phyloP scores from a whole-genome alignment of 2,888 invertebrate species.

The Ophion slaviceki region DNA sequence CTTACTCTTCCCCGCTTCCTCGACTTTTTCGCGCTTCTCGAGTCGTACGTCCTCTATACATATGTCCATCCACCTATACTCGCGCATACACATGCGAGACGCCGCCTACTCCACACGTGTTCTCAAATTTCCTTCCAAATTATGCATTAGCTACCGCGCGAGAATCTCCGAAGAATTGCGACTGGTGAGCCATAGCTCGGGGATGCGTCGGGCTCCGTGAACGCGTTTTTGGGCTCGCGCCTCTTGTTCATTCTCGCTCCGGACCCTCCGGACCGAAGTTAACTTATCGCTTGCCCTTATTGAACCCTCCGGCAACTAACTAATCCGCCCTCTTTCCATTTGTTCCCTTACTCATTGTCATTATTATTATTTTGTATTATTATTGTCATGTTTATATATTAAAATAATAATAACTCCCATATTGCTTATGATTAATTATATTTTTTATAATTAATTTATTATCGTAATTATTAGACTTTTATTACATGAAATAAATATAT shows the following conservation, averaged over 20 bases:
- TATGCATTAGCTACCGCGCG: slow-evolving; percentile 71
- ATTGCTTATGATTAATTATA: too few species aligned
- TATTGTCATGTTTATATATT: too few species aligned
- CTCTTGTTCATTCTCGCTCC: slow-evolving; percentile 12
- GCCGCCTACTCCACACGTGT: slow-evolving; percentile 61
- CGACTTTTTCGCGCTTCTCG: slow-evolving; percentile 47
- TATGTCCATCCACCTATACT: slow-evolving; percentile 2
- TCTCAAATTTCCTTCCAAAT: slow-evolving; percentile 72
- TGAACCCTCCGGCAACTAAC: slow-evolving; percentile 71
- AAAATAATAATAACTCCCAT: too few species aligned
- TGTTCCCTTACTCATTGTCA: slow-evolving; percentile 28
- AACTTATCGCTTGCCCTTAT: slow-evolving; percentile 70
- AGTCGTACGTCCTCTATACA: slow-evolving; percentile 16
- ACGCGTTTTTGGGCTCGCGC: slow-evolving; percentile 38
- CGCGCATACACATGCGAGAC: slow-evolving; percentile 2
- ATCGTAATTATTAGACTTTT: too few species aligned
- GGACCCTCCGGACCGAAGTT: slow-evolving; percentile 59
- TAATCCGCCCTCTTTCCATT: slow-evolving; percentile 60
- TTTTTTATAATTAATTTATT: too few species aligned
- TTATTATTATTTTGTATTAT: too few species aligned
- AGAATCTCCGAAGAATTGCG: slow-evolving; percentile 43
- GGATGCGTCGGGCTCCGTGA: slow-evolving; percentile 5
- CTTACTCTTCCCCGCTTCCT: slow-evolving; percentile 30
- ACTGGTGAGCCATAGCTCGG: slow-evolving; percentile 13
- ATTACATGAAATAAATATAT: too few species aligned